Percentiles rank a stretch among this genome's conserved stretches.
Evolutionary conservation across 2,797 vertebrate species (phyloP).

Genomic region (Taenioides sp.): DNA sequence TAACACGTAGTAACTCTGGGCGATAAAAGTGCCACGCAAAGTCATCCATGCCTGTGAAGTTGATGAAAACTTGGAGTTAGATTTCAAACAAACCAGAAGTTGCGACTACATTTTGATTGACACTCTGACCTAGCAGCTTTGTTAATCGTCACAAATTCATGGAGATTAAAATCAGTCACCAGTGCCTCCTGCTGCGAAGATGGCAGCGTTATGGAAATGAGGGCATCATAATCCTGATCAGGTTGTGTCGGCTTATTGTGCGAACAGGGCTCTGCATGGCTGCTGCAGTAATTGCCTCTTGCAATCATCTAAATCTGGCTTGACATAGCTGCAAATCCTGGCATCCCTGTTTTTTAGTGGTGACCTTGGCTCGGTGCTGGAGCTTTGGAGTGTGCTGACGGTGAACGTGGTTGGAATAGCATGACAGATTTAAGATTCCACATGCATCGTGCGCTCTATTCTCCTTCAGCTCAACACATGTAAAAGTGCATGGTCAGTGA

Average conservation of each 20-base stretch:
- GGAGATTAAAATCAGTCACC: constrained; percentile 66
- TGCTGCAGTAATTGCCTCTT: constrained; percentile 63
- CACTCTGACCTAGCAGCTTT: constrained; percentile 64
- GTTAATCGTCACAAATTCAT: constrained; percentile 58
- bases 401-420: constrained; percentile 26
- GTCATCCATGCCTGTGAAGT: constrained; percentile 40
- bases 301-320: constrained; percentile 66
- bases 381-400: constrained; percentile 20
- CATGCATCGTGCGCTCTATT: constrained; percentile 37
- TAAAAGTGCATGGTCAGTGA: constrained; percentile 12
- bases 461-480: constrained; percentile 43
- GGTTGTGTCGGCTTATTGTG: constrained; percentile 64
- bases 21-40: constrained; percentile 10
- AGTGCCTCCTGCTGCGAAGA: constrained; percentile 44
- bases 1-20: neutral
- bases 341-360: constrained; percentile 46
- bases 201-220: constrained; percentile 75
- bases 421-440: constrained; percentile 49
- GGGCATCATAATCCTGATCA: constrained; percentile 74
- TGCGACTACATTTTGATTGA: constrained; percentile 53
- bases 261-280: constrained; percentile 45
- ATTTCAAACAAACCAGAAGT: constrained; percentile 37
- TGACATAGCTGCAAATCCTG: constrained; percentile 61
- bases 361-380: constrained; percentile 63
- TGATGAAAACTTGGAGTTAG: constrained; percentile 20